phyloP scores from a whole-genome alignment of 1,140 invertebrate genomes.

The Ceratosolen fusciceps region DNA sequence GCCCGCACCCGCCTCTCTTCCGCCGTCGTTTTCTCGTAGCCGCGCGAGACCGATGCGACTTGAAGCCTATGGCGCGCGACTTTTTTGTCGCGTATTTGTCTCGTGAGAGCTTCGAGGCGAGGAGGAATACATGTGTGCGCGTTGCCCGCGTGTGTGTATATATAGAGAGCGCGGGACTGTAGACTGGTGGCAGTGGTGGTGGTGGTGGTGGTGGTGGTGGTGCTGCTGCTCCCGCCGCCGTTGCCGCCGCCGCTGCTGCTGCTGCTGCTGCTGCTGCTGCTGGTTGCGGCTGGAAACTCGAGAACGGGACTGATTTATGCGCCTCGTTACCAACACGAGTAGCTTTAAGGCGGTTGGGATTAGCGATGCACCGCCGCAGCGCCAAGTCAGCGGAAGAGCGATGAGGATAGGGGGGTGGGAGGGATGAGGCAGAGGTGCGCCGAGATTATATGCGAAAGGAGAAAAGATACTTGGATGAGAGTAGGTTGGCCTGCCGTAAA shows the following conservation, averaged over 20 bases:
- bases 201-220: not conserved
- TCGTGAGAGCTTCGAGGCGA: not conserved
- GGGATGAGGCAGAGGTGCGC: not conserved
- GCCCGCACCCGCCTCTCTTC: not conserved
- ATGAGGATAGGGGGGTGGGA: not conserved
- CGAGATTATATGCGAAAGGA: conserved; percentile 41
- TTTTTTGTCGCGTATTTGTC: conserved; percentile 35
- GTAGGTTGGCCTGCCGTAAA: not conserved
- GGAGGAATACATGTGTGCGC: no score
- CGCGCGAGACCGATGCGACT: conserved; percentile 38
- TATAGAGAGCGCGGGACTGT: not conserved
- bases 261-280: not conserved
- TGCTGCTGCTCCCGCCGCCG: conserved; percentile 9
- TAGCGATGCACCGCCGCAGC: conserved; percentile 47
- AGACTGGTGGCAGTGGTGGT: conserved; percentile 34
- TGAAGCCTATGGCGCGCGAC: conserved; percentile 44
- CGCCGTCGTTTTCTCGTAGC: conserved; percentile 50
- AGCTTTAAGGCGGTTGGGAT: conserved; percentile 48
- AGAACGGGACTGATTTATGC: conserved; percentile 51
- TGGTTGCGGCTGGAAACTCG: conserved; percentile 41
- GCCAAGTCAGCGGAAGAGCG: conserved; percentile 29
- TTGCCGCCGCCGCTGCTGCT: conserved; percentile 32
- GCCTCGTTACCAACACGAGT: conserved; percentile 50
- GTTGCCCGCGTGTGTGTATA: no score
- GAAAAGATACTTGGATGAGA: conserved; percentile 29